Conservation (phyloP, 1,140 invertebrate genomes). For the Diorhabda elongata region DNA sequence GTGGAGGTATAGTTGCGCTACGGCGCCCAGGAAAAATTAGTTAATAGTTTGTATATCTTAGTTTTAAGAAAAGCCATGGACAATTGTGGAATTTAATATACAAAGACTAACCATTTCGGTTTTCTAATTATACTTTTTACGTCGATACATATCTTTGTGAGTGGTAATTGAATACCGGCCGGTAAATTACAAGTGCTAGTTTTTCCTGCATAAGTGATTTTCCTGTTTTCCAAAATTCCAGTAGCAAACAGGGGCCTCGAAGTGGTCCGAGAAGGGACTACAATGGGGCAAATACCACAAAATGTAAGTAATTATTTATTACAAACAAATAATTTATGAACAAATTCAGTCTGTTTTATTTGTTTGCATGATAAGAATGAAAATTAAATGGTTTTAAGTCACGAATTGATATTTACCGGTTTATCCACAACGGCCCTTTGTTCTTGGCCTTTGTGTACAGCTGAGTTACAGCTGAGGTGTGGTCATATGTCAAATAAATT, state of each 20-base stretch:
- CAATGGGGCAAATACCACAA: conserved; percentile 56
- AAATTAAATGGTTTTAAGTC: not conserved
- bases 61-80: conserved; percentile 5
- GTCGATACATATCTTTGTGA: conserved; percentile 12
- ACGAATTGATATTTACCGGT: not conserved
- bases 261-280: conserved; percentile 48
- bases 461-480: conserved; percentile 13
- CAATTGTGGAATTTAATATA: conserved; percentile 9
- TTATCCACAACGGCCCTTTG: conserved; percentile 6
- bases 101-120: conserved; percentile 2
- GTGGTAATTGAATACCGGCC: conserved; percentile 14
- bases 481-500: conserved; percentile 9
- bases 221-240: conserved; percentile 49
- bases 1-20: conserved; percentile 14
- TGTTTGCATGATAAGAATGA: not conserved
- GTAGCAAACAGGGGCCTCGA: conserved; percentile 49
- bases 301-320: conserved; percentile 49
- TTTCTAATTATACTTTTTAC: not conserved
- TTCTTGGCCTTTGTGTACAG: conserved; percentile 10
- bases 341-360: too few species aligned
- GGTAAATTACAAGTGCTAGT: conserved; percentile 10
- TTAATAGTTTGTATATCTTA: conserved; percentile 6
- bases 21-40: conserved; percentile 3
- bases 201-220: conserved; percentile 12
- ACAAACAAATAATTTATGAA: not conserved